Evolutionary conservation across 2,888 invertebrate genomes (phyloP).

Genomic region (Nowickia ferox): DNA sequence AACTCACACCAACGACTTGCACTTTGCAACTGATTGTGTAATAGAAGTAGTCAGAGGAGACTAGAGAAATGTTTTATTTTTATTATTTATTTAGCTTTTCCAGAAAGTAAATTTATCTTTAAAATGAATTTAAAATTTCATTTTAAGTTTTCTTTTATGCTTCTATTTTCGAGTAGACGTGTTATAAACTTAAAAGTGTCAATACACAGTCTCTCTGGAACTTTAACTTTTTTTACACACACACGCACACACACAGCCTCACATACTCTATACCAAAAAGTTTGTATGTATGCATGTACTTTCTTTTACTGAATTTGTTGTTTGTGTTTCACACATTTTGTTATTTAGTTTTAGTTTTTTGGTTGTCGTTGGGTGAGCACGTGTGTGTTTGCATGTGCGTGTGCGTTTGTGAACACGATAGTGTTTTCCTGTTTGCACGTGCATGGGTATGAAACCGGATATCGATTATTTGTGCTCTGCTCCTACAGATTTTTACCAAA

Average conservation of each 20-base stretch:
- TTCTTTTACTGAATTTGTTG: constrained; percentile 26
- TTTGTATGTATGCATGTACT: neutral
- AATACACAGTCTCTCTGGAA: constrained; percentile 13
- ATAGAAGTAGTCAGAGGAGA: too few species aligned
- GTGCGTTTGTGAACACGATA: neutral
- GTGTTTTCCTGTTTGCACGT: neutral
- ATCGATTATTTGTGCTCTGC: constrained; percentile 52
- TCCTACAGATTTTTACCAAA: constrained; percentile 29
- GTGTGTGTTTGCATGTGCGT: neutral
- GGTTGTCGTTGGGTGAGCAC: neutral
- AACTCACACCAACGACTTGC: neutral
- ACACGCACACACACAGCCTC: neutral
- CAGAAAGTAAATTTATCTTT: neutral
- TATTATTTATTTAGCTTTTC: constrained; percentile 4
- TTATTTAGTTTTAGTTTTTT: neutral
- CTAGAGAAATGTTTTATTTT: neutral
- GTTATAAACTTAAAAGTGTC: constrained; percentile 39
- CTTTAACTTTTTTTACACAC: neutral
- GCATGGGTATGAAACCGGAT: constrained; percentile 48
- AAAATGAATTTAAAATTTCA: neutral
- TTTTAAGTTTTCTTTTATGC: neutral
- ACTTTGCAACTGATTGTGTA: neutral
- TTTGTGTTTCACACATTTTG: neutral
- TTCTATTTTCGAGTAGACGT: constrained; percentile 30
- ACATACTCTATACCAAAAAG: too few species aligned